phyloP scores from a whole-genome alignment of 35 echinoderm and acorn worm genomes.

The Holothuria glaberrima region DNA sequence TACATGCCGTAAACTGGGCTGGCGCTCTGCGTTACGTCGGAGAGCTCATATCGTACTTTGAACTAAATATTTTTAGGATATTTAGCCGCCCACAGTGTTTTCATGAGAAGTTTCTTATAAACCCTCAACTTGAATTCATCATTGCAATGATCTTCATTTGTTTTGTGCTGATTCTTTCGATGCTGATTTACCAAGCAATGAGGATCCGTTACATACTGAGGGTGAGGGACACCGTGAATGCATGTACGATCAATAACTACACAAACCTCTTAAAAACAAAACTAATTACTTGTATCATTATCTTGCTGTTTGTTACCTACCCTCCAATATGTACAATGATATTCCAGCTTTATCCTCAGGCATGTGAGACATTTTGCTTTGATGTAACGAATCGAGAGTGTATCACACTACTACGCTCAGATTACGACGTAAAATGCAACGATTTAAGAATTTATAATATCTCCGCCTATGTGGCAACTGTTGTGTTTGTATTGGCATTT shows the following conservation, averaged over 20 bases:
- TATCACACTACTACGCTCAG: conserved; percentile 10
- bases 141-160: no score
- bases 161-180: no score
- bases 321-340: conserved; percentile 42
- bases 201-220: no score
- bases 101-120: background rate
- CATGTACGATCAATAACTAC: no score
- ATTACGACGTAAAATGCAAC: background rate
- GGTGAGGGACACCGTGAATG: no score
- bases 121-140: background rate
- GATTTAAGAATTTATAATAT: background rate
- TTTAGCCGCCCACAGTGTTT: background rate
- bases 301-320: conserved; percentile 53
- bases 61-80: conserved; percentile 2
- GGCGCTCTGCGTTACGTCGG: background rate
- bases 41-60: background rate
- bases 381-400: background rate
- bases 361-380: conserved; percentile 32
- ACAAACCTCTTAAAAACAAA: background rate
- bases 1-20: conserved; percentile 14
- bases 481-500: conserved; percentile 17
- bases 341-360: conserved; percentile 29
- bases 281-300: conserved; percentile 3
- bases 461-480: conserved; percentile 8
- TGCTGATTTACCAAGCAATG: no score